phyloP scores from a whole-genome alignment of 2,797 vertebrate species.

The Coranthus polyacanthus region DNA sequence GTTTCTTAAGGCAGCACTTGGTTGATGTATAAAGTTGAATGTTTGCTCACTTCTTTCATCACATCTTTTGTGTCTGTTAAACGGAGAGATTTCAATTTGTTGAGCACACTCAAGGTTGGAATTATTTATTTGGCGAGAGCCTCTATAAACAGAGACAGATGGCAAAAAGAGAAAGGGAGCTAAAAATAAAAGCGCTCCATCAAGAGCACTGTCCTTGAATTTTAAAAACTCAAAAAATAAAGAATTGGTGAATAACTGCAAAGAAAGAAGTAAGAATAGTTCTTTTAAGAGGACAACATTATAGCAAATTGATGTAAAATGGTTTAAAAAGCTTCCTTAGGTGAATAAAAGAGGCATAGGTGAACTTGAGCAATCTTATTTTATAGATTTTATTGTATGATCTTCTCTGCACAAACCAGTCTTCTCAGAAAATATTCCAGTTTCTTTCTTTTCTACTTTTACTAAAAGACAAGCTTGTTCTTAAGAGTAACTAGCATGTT shows the following conservation, averaged over 20 bases:
- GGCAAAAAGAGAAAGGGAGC: slow-evolving; percentile 20
- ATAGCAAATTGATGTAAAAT: not conserved
- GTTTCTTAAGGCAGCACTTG: not conserved
- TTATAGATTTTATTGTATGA: too few relatives aligned
- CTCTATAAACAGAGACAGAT: slow-evolving; percentile 45
- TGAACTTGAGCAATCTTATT: too few relatives aligned
- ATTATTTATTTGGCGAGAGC: slow-evolving; percentile 30
- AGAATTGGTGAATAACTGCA: slow-evolving; percentile 1
- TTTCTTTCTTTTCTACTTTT: too few relatives aligned
- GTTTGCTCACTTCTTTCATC: not conserved
- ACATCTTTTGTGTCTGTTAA: not conserved
- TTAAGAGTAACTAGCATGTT: too few relatives aligned
- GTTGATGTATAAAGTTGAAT: not conserved
- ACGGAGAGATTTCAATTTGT: slow-evolving; percentile 6
- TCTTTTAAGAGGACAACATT: not conserved
- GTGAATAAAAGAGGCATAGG: too few relatives aligned
- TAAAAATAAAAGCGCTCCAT: slow-evolving; percentile 24
- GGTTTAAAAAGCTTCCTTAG: not conserved
- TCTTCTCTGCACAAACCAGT: too few relatives aligned
- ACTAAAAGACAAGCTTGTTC: too few relatives aligned
- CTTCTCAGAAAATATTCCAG: too few relatives aligned
- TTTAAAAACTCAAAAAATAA: not conserved
- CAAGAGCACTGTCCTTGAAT: slow-evolving; percentile 10
- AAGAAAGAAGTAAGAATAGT: not conserved
- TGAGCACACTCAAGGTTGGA: slow-evolving; percentile 18